Conservation (phyloP, 2,888 invertebrate species). For the Drosophila cognata region DNA sequence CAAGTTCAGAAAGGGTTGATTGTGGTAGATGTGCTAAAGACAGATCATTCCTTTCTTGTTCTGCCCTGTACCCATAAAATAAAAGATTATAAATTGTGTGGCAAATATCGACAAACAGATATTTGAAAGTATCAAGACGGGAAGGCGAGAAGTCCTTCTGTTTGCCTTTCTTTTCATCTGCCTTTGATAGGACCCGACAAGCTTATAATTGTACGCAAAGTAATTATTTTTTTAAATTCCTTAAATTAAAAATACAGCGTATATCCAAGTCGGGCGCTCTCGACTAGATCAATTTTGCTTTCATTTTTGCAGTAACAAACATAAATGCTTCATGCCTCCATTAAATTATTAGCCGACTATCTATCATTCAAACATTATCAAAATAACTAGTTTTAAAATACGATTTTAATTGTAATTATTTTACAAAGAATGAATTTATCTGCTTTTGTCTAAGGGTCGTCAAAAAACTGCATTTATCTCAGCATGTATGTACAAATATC, state of each 20-base stretch:
- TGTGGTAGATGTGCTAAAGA: neutral
- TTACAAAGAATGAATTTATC: neutral
- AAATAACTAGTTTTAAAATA: neutral
- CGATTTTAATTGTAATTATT: neutral
- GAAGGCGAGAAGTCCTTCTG: neutral
- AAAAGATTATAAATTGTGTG: neutral
- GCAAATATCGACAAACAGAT: neutral
- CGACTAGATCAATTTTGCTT: neutral
- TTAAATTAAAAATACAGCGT: neutral
- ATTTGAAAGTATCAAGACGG: neutral
- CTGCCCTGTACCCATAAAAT: neutral
- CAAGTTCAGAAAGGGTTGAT: neutral
- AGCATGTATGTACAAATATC: constrained; percentile 8
- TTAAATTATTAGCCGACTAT: neutral
- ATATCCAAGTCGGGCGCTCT: neutral
- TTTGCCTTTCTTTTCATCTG: neutral
- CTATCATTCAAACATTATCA: neutral
- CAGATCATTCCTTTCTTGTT: neutral
- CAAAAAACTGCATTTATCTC: neutral
- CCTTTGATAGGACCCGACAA: neutral
- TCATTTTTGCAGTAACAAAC: neutral
- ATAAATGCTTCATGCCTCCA: neutral
- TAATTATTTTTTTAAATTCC: neutral
- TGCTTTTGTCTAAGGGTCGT: neutral
- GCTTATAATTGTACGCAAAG: neutral